phyloP scores from a whole-genome alignment of 2,888 invertebrate species.

The Anorthoa munda region DNA sequence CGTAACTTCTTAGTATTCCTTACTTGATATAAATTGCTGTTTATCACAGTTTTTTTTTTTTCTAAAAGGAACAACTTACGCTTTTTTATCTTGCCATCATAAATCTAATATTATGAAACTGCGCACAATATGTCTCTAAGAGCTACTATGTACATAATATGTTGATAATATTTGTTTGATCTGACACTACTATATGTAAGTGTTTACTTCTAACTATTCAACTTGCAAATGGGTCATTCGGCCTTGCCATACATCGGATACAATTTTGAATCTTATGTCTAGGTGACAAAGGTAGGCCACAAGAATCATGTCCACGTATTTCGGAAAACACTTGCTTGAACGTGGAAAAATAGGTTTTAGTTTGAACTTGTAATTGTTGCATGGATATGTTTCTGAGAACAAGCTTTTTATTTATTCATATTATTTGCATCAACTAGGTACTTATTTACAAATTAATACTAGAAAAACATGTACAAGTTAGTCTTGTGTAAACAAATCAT shows the following conservation, averaged over 20 bases:
- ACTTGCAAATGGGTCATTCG: slow-evolving; percentile 29
- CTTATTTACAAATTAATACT: background rate
- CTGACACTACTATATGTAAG: slow-evolving; percentile 34
- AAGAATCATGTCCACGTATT: background rate
- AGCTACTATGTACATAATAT: slow-evolving; percentile 18
- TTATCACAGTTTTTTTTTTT: background rate
- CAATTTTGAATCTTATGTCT: slow-evolving; percentile 28
- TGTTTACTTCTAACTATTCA: slow-evolving; percentile 40
- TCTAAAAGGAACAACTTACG: background rate
- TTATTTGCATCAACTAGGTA: background rate
- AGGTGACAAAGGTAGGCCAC: background rate
- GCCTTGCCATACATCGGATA: slow-evolving; percentile 36
- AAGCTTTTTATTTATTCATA: background rate
- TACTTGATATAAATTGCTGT: background rate
- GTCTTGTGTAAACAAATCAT: background rate
- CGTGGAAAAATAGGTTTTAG: background rate
- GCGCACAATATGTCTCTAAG: slow-evolving; percentile 12
- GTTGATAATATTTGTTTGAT: slow-evolving; percentile 50
- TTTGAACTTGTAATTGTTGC: background rate
- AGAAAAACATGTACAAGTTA: background rate
- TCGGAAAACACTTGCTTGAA: background rate
- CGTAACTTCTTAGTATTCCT: too few relatives aligned
- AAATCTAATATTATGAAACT: slow-evolving; percentile 19
- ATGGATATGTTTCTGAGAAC: background rate
- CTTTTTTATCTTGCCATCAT: slow-evolving; percentile 17